Evolutionary conservation across 2,113 vertebrate genomes (phyloP), one percentile per base, ranked within the genome.

Genomic region (Toxostoma redivivum): DNA sequence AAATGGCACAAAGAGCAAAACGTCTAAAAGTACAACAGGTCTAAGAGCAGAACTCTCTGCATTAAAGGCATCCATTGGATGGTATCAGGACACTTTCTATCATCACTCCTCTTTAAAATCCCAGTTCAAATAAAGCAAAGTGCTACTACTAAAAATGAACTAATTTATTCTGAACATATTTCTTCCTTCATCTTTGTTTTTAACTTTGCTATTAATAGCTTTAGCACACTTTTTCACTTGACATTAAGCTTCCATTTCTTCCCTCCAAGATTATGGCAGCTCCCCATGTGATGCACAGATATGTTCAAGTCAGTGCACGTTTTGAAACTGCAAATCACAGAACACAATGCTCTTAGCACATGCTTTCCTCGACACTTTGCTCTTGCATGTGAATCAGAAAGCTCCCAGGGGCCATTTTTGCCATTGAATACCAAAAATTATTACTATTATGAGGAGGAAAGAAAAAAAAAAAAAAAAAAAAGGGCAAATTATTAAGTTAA

Each of bases 401-500:
- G 50, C 14, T 96, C 64, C 81, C 50, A 6, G 60, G 22, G 72
- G 85, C 48, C 61, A 48, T 35, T 82, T 96, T 73, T 86, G 28
- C 51, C 27, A 58, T 3, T 40, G 54, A 95, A 85, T 56, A 62
- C 27, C 79, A 84, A 95, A 92, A 91, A 92, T 87, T 16, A 7
- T 87, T 89, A 83, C 24, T 57, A 54, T 38, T 95, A 38, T 20
- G 51, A 95, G 44, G 71, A 64, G 14, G 62, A 60, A 40, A 57
- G 92, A 54, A 89, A 62, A 22, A 19, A 89, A 73, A 81, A 90
- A 88, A 73, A 78, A 74, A 85, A 66, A 86, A 88, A 77, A 78
- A 76, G 83, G 65, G 62, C 38, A 92, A 95, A 96, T 96, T 5
- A 83, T 86, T 93, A 90, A 92, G 72, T 96, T 92, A 69, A n/a